phyloP scores from a whole-genome alignment of 2,113 vertebrate species.

The Chloebia gouldiae region DNA sequence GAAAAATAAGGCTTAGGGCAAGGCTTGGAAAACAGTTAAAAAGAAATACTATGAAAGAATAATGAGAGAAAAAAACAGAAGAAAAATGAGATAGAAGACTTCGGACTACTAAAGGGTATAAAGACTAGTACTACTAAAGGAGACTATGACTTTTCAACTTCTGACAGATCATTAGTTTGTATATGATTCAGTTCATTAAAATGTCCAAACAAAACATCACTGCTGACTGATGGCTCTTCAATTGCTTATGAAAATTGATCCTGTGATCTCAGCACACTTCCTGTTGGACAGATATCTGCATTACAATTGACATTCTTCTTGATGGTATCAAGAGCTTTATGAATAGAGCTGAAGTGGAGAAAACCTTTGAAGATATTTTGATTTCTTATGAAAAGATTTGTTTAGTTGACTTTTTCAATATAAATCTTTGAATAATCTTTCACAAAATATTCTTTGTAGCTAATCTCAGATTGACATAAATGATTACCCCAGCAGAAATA shows the following conservation, averaged over 20 bases:
- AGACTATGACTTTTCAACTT: neutral
- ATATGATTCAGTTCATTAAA: neutral
- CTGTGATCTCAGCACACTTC: neutral
- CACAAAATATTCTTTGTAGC: neutral
- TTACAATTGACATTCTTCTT: neutral
- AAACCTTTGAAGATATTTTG: neutral
- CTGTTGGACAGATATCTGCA: neutral
- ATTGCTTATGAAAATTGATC: neutral
- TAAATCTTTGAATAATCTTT: neutral
- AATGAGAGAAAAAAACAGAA: neutral
- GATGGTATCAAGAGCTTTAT: neutral
- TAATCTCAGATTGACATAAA: neutral
- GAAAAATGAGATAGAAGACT: neutral
- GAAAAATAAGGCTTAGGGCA: neutral
- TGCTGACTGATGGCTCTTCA: neutral
- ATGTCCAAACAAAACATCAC: neutral
- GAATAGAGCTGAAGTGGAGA: neutral
- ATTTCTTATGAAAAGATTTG: neutral
- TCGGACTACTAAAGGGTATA: neutral
- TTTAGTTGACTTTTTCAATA: neutral
- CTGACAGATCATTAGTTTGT: neutral
- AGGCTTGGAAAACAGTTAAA: neutral
- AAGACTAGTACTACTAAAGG: neutral
- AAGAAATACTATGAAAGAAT: neutral
- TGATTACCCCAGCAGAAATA: neutral